phyloP scores from a whole-genome alignment of 2,797 vertebrate species.

The Botia almorhae region DNA sequence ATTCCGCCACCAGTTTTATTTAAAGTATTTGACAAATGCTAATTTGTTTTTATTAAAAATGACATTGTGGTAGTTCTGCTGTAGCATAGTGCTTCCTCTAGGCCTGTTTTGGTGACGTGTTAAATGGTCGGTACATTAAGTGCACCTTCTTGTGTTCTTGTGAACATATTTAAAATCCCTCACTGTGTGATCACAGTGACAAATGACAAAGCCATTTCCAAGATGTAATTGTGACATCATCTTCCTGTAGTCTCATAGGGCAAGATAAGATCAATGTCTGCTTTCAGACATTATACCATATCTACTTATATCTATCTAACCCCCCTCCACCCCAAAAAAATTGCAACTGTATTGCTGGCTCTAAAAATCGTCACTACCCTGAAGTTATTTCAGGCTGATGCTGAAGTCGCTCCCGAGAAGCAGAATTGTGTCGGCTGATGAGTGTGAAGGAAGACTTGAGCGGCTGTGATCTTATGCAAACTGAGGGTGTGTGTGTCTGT shows the following conservation, averaged over 20 bases:
- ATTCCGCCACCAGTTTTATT: neutral
- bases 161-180: neutral
- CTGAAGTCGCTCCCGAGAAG: slow-evolving; percentile 15
- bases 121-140: neutral
- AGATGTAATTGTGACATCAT: slow-evolving; percentile 5
- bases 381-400: slow-evolving; percentile 31
- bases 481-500: neutral
- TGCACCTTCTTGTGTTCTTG: neutral
- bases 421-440: slow-evolving; percentile 20
- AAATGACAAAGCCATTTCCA: neutral
- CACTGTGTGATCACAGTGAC: neutral
- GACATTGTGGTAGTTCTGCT: neutral
- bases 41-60: slow-evolving; percentile 64
- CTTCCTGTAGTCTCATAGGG: slow-evolving; percentile 3
- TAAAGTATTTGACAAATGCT: slow-evolving; percentile 49
- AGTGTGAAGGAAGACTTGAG: slow-evolving; percentile 31
- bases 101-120: neutral
- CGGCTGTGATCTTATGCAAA: slow-evolving; percentile 33
- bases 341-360: slow-evolving; percentile 1
- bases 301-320: slow-evolving; percentile 27
- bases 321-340: neutral
- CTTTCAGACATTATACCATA: slow-evolving; percentile 30
- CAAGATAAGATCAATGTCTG: neutral
- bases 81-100: neutral
- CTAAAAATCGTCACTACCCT: slow-evolving; percentile 7